Conservation (phyloP, 2,113 vertebrate species). For the Silurus meridionalis region DNA sequence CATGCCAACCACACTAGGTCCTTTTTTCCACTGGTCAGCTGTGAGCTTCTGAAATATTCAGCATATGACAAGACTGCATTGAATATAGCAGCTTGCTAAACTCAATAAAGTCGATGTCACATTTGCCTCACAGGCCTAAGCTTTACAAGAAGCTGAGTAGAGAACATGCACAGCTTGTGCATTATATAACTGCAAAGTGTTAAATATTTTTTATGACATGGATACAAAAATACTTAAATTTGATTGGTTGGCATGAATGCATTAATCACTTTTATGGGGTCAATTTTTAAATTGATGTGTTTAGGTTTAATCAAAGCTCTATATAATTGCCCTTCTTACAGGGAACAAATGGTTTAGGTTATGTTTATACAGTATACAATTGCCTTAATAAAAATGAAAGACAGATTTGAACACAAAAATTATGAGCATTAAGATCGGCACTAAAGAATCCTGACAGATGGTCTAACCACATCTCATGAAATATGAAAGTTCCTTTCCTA, state of each 20-base stretch:
- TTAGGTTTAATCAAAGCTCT: not conserved
- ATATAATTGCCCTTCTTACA: not conserved
- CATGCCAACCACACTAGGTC: slow-evolving; percentile 50
- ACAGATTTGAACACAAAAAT: not conserved
- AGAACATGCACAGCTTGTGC: not conserved
- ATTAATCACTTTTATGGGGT: not conserved
- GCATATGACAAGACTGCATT: slow-evolving; percentile 53
- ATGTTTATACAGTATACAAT: not conserved
- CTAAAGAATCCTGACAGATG: not conserved
- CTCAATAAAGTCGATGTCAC: not conserved
- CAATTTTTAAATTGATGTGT: not conserved
- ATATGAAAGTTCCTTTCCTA: not conserved
- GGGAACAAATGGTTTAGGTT: not conserved
- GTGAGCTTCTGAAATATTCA: slow-evolving; percentile 59
- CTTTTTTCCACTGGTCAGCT: slow-evolving; percentile 65
- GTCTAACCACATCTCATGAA: not conserved
- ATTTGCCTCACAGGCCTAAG: not conserved
- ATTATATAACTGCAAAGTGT: not conserved
- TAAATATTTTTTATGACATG: not conserved
- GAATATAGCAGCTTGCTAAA: slow-evolving; percentile 27
- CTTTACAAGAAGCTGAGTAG: not conserved
- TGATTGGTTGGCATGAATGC: not conserved
- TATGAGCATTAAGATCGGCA: not conserved
- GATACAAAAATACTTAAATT: not conserved
- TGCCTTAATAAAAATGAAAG: not conserved